phyloP scores from a whole-genome alignment of 2,113 vertebrate species.

The Helogale parvula region DNA sequence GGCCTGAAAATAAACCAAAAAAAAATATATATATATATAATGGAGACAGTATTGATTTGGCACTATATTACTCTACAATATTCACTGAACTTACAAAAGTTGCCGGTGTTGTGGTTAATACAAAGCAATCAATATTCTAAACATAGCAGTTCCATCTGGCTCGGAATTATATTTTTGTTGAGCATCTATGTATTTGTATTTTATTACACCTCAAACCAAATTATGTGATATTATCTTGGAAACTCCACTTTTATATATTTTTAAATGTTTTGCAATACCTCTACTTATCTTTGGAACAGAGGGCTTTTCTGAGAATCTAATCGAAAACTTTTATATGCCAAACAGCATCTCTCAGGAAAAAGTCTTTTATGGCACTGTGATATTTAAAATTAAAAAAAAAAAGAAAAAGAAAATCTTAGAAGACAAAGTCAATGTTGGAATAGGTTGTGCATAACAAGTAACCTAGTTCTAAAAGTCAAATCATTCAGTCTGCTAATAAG shows the following conservation, averaged over 20 bases:
- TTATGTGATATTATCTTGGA: background rate
- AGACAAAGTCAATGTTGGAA: background rate
- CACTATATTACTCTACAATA: background rate
- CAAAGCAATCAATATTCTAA: background rate
- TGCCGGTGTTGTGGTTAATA: background rate
- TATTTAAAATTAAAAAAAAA: background rate
- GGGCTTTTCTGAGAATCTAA: background rate
- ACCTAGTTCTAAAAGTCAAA: slow-evolving; percentile 65
- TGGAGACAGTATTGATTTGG: background rate
- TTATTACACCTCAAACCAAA: background rate
- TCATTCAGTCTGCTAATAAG: slow-evolving; percentile 73
- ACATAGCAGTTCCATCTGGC: background rate
- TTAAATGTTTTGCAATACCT: slow-evolving; percentile 5
- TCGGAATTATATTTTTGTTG: slow-evolving; percentile 32
- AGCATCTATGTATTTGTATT: background rate
- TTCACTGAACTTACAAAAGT: background rate
- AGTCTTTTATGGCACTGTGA: background rate
- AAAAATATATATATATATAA: background rate
- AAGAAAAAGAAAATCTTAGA: background rate
- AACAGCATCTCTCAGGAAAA: background rate
- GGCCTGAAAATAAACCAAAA: background rate
- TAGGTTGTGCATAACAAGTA: slow-evolving; percentile 26
- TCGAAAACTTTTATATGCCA: background rate
- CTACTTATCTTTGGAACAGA: background rate
- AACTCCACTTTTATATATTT: background rate